Evolutionary conservation across 2,113 vertebrate genomes (phyloP).

Genomic region (Campylomormyrus tamandua): DNA sequence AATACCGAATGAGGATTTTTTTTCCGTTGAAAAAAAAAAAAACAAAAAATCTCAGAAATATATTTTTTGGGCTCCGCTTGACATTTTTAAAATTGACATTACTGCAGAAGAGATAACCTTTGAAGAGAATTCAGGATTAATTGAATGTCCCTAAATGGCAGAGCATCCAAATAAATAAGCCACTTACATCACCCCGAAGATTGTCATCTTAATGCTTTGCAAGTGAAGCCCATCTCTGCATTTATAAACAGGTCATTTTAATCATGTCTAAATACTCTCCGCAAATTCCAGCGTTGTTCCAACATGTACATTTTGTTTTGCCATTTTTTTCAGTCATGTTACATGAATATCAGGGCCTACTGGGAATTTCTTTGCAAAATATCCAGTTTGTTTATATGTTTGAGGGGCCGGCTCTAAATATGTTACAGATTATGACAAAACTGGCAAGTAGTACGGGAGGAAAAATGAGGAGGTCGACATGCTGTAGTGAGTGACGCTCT

Average conservation of each 20-base stretch:
- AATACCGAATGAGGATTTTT: background rate
- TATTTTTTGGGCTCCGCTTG: background rate
- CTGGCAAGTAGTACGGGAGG: background rate
- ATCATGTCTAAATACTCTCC: constrained; percentile 16
- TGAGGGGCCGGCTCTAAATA: constrained; percentile 28
- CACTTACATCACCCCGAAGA: constrained; percentile 34
- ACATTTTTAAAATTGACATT: background rate
- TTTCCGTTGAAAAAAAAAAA: too few relatives aligned
- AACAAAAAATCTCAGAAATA: background rate
- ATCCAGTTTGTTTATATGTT: constrained; percentile 15
- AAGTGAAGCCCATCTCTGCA: constrained; percentile 28
- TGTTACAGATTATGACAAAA: background rate
- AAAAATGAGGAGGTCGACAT: background rate
- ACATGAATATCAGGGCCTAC: constrained; percentile 31
- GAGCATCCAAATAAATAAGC: constrained; percentile 28
- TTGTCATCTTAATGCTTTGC: constrained; percentile 29
- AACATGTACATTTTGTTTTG: constrained; percentile 38
- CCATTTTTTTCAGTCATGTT: constrained; percentile 29
- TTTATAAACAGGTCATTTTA: constrained; percentile 32
- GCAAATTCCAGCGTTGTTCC: background rate
- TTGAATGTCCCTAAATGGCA: constrained; percentile 28
- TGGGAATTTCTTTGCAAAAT: background rate
- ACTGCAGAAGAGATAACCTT: background rate
- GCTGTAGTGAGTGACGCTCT: background rate
- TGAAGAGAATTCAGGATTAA: background rate